Evolutionary conservation across 2,113 vertebrate genomes (phyloP).

Genomic region (Anser brachyrhynchus): DNA sequence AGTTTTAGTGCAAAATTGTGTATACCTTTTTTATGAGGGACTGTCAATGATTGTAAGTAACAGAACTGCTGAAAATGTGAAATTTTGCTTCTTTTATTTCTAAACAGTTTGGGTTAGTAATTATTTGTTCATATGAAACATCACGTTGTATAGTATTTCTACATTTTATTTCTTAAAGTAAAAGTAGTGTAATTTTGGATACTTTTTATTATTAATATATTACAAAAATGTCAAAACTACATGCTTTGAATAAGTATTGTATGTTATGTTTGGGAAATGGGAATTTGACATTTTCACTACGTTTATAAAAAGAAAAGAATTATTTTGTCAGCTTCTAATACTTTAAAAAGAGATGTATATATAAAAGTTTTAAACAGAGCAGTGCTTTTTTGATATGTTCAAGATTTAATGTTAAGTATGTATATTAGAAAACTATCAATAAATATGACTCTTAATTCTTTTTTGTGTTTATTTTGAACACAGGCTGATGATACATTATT

Average conservation of each 20-base stretch:
- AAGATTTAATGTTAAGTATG: conserved; percentile 59
- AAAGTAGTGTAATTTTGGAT: conserved; percentile 31
- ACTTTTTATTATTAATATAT: conserved; percentile 36
- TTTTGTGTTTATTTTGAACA: conserved; percentile 74
- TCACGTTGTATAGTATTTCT: conserved; percentile 39
- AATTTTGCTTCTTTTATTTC: conserved; percentile 65
- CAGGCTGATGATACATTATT: conserved; percentile 48
- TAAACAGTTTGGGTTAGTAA: conserved; percentile 45
- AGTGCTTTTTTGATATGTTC: conserved; percentile 49
- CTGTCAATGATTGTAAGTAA: conserved; percentile 67
- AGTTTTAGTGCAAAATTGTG: conserved; percentile 66
- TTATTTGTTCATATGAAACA: conserved; percentile 19
- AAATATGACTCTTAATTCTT: conserved; percentile 71
- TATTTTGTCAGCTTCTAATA: conserved; percentile 37
- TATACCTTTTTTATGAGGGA: conserved; percentile 61
- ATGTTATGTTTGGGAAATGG: conserved; percentile 49
- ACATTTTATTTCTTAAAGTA: conserved; percentile 7
- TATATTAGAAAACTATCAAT: conserved; percentile 62
- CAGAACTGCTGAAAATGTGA: conserved; percentile 63
- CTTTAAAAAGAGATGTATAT: conserved; percentile 42
- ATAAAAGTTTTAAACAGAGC: conserved; percentile 24
- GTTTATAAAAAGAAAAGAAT: conserved; percentile 29
- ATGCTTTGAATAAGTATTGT: conserved; percentile 38
- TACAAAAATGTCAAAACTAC: conserved; percentile 26
- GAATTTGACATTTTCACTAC: conserved; percentile 28